Percentiles rank a stretch among this genome's conserved stretches.
Evolutionary conservation across 2,797 vertebrate genomes (phyloP).

Genomic region (Cyclura pinguis): DNA sequence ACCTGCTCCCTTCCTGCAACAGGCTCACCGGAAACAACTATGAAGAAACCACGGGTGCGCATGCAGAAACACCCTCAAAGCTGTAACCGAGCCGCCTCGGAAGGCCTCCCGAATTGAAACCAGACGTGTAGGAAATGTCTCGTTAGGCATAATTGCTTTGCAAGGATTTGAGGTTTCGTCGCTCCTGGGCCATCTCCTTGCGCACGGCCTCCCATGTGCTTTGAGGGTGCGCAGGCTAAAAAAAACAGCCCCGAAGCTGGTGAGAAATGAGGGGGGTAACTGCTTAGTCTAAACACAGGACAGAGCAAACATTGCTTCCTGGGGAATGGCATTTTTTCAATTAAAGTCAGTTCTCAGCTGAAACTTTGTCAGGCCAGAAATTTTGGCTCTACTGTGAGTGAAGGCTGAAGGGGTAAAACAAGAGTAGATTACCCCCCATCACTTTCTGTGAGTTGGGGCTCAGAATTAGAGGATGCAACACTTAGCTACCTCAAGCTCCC

Average conservation of each 20-base stretch:
- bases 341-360: background rate
- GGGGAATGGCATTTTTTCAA: background rate
- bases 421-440: background rate
- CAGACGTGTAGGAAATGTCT: conserved; percentile 74
- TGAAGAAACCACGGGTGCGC: background rate
- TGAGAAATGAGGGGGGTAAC: background rate
- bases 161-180: conserved; percentile 74
- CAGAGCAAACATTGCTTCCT: background rate
- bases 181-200: background rate
- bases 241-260: background rate
- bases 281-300: too few relatives aligned
- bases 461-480: background rate
- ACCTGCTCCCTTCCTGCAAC: background rate
- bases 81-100: conserved; percentile 6
- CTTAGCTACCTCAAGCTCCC: background rate
- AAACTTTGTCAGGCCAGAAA: too few relatives aligned
- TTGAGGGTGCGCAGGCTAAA: background rate
- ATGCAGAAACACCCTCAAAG: background rate
- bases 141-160: conserved; percentile 69
- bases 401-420: too few relatives aligned
- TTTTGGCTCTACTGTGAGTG: background rate
- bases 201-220: background rate
- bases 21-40: background rate
- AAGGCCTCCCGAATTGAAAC: conserved; percentile 57
- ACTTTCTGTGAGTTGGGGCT: background rate